Base-by-base conservation (phyloP, 2,113 vertebrate genomes). In the Varanus salvator region DNA sequence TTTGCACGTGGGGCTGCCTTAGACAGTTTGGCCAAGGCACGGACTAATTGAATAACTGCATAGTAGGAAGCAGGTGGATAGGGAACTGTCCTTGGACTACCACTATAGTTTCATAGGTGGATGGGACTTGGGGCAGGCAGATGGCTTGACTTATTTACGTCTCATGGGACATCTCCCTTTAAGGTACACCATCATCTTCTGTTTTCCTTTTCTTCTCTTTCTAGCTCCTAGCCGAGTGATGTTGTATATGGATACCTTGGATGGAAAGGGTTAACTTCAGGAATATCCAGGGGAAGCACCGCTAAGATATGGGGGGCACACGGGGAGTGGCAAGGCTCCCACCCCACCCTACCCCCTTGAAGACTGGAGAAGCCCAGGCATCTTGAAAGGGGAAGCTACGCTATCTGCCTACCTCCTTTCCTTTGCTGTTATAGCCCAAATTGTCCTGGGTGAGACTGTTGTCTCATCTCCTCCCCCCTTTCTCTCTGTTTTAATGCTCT, bases 141-240 rank as follows among this genome's bases (percentile, higher is more conserved):
- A 6, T 17, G 71, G 3, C 3, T 8, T 54, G 27, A 6, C 12
- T 4, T 76, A 7, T 29, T 6, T 23, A 21, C 38, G 66, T 34
- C 27, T 4, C 19, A 3, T 83, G 12, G 21, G 12, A 25, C 80
- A 75, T 64, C 38, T 64, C 25, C 25, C 3, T 72, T 27, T 38
- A 75, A 66, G 3, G 17, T 14, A 57, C 25, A 27, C 44, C 15
- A 68, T 50, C 23, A 23, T 9, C 8, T 57, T 69, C 7, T 71
- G 34, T 38, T 38, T 29, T 64, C 17, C 1, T 52, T 76, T 77
- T 29, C 38, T 75, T 77, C 64, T 34, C 8, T 29, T 50, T 91
- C 7, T 88, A 94, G 93, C 87, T 89, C 92, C 93, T 44, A 85
- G 92, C 80, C 91, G 86, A 72, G 92, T 94, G 82, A 90, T 84